Conservation (phyloP, 2,113 vertebrate species). For the Desmodus rotundus region DNA sequence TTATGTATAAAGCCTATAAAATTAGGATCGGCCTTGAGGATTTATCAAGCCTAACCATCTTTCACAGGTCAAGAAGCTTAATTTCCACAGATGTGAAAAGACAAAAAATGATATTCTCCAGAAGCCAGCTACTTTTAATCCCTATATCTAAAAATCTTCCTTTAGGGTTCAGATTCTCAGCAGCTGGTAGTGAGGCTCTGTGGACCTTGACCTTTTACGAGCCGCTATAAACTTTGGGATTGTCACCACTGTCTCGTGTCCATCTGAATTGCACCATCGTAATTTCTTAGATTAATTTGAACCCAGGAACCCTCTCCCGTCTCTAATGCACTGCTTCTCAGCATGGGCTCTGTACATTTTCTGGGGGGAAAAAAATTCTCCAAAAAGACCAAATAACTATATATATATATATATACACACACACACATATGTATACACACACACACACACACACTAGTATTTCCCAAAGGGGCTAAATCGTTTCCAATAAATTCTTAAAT, state of each 20-base stretch:
- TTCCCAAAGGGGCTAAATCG: neutral
- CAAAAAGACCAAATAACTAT: neutral
- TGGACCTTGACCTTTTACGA: neutral
- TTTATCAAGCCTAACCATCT: neutral
- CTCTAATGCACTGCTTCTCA: neutral
- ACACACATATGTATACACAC: no score
- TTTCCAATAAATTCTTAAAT: neutral
- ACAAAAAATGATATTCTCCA: neutral
- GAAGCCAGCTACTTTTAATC: neutral
- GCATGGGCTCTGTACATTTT: neutral
- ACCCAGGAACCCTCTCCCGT: neutral
- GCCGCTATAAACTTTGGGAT: neutral
- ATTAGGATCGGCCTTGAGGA: neutral
- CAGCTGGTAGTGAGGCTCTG: neutral
- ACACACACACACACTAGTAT: no score
- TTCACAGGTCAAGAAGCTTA: neutral
- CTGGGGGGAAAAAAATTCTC: neutral
- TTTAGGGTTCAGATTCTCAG: neutral
- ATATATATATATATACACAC: neutral
- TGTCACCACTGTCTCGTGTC: neutral
- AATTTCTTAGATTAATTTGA: neutral
- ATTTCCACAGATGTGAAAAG: neutral
- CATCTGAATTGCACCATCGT: neutral
- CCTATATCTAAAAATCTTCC: neutral
- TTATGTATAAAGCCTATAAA: neutral